These are phyloP conservation scores for Brachionus paranguensis DNA, from an alignment of 1,140 invertebrate species.

Conservation along the genomic window DNA sequence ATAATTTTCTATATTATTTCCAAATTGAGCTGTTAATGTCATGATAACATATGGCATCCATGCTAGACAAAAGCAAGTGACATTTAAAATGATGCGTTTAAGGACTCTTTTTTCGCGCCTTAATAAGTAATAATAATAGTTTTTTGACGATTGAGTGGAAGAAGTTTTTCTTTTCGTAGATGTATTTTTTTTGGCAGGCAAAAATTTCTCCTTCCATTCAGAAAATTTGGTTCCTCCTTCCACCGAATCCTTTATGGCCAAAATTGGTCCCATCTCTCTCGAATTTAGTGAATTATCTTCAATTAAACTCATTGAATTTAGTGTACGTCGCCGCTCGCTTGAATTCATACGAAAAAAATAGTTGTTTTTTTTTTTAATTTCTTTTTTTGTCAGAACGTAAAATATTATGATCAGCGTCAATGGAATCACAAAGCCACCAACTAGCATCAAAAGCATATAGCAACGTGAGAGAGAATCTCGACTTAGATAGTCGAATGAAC, in stretches of 20 bases:
- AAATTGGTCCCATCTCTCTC: not conserved
- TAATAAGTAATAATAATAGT: not conserved
- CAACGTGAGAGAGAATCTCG: not conserved
- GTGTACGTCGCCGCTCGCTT: not conserved
- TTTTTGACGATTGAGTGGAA: not conserved
- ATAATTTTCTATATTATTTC: not conserved
- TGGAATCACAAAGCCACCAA: slow-evolving; percentile 20
- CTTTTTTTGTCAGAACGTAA: not conserved
- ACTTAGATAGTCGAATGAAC: slow-evolving; percentile 33
- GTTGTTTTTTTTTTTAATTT: slow-evolving; percentile 18
- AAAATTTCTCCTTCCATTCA: not conserved
- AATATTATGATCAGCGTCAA: not conserved
- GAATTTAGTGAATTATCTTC: not conserved
- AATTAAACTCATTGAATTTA: not conserved
- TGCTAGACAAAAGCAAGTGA: slow-evolving; percentile 6
- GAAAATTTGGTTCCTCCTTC: not conserved
- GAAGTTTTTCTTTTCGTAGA: not conserved
- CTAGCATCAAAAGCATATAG: slow-evolving; percentile 6
- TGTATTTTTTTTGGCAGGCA: not conserved
- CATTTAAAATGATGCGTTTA: slow-evolving; percentile 5
- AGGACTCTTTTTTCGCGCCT: slow-evolving; percentile 13
- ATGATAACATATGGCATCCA: slow-evolving; percentile 3
- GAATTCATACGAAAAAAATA: slow-evolving; percentile 24
- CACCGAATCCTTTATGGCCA: not conserved
- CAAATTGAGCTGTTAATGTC: not conserved